Base-by-base conservation (phyloP, 2,797 vertebrate species). In the Chaenodraco wilsoni region DNA sequence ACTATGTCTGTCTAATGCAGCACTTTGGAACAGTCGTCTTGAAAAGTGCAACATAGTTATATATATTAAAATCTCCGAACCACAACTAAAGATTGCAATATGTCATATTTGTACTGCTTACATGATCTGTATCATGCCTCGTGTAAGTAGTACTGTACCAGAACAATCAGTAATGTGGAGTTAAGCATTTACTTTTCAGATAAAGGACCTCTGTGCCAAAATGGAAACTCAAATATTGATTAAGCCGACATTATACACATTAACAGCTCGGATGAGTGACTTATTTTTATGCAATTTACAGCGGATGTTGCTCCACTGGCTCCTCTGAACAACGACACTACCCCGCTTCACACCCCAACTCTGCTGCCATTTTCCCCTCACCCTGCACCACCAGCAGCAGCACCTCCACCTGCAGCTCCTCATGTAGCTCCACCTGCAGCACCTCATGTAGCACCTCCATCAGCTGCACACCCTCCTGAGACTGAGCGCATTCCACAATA, bases 331-430 rank as follows among this genome's bases (percentile, higher is more conserved):
- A 88, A 74, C 65, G 94, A 95, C 75, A 90, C 74, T 67, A 87
- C 93, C 9, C 93, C 93, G 9, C 93, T 96, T 45, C 95, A 96
- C 90, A 96, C 95, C 43, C 95, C 95, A 9, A 94, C 92, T 52
- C 83, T 95, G 54, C 90, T 84, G 7, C 93, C 94, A 1, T 27
- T 95, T 68, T 95, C 94, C 37, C 94, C 94, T 71, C 87, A 88
- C 50, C 89, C 69, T 33, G 19, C 65, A 59, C 68, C 74, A 23
- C 27, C 44, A 37, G 46, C 21, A 3, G 48, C 65, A 14, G 4
- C 27, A 27, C 9, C 12, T 21, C 21, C 56, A 54, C 46, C 60
- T 27, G 19, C 70, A 19, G 55, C 65, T 46, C 10, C 58, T 11
- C 48, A 56, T 56, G 57, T 41, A 8, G 6, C 60, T 15, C 12